Evolutionary conservation across 2,113 vertebrate genomes (phyloP).

Genomic region (Strix uralensis): DNA sequence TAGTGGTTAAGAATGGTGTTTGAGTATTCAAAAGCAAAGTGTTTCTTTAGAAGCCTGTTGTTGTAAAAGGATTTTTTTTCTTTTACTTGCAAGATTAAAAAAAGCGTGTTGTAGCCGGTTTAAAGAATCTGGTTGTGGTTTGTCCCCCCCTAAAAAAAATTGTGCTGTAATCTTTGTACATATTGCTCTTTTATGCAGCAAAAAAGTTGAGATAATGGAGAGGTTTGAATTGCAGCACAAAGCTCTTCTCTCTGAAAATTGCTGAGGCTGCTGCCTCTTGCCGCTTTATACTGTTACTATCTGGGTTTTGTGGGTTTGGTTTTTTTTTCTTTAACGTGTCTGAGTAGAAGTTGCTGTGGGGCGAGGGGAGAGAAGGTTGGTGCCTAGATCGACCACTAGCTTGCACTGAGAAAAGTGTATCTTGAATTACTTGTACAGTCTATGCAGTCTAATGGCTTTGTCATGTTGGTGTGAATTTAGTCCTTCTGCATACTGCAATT

Average conservation of each 20-base stretch:
- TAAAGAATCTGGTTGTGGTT: not conserved
- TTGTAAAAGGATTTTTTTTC: not conserved
- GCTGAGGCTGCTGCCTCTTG: not conserved
- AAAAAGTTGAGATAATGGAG: not conserved
- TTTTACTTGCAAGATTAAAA: not conserved
- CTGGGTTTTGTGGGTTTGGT: not conserved
- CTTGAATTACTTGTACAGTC: not conserved
- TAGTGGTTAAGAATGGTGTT: not conserved
- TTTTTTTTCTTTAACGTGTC: not conserved
- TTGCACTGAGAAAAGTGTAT: not conserved
- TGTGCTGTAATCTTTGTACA: not conserved
- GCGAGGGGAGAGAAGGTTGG: not conserved
- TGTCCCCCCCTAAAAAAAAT: rapidly evolving
- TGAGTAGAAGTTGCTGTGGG: not conserved
- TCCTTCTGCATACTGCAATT: not conserved
- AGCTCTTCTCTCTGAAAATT: not conserved
- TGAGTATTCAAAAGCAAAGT: not conserved
- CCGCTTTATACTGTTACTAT: not conserved
- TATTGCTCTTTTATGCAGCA: not conserved
- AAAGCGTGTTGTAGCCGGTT: not conserved
- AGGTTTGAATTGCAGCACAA: not conserved
- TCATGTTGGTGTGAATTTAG: not conserved
- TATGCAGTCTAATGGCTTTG: not conserved
- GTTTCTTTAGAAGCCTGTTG: not conserved
- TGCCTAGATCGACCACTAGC: not conserved